Evolutionary conservation across 2,888 invertebrate species (phyloP).

Genomic region (Melolontha melolontha): DNA sequence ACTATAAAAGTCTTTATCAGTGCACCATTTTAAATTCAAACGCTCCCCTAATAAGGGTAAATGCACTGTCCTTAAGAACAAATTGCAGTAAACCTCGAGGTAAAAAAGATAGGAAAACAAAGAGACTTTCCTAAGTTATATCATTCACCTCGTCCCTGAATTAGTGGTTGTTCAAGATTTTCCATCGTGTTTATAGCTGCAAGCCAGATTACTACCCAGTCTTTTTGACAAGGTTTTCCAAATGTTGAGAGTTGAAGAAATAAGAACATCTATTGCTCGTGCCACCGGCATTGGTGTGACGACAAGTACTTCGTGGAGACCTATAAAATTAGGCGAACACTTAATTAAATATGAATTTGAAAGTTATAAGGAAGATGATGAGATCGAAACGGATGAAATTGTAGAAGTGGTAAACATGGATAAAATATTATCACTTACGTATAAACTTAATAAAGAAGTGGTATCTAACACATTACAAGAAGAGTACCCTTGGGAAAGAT

Average conservation of each 20-base stretch:
- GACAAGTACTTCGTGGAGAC: conserved; percentile 52
- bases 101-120: conserved; percentile 61
- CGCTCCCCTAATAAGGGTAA: conserved; percentile 87
- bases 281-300: conserved; percentile 64
- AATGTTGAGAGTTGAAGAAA: conserved; percentile 79
- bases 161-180: conserved; percentile 80
- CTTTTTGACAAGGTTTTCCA: conserved; percentile 82
- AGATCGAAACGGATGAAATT: conserved; percentile 33
- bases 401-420: conserved; percentile 32
- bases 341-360: conserved; percentile 54
- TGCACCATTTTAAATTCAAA: conserved; percentile 71
- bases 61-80: conserved; percentile 71
- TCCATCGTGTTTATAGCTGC: conserved; percentile 85
- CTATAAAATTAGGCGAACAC: conserved; percentile 57
- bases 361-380: conserved; percentile 25
- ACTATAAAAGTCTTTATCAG: conserved; percentile 82
- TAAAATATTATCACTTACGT: conserved; percentile 56
- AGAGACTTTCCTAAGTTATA: conserved; percentile 69
- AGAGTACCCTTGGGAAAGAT: conserved; percentile 66
- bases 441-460: conserved; percentile 62
- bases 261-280: conserved; percentile 70
- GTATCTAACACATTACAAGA: conserved; percentile 65
- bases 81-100: conserved; percentile 73
- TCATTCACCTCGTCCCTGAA: conserved; percentile 87
- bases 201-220: conserved; percentile 86